Conservation (phyloP, 2,797 vertebrate genomes). For the Gadopsis bispinosus region DNA sequence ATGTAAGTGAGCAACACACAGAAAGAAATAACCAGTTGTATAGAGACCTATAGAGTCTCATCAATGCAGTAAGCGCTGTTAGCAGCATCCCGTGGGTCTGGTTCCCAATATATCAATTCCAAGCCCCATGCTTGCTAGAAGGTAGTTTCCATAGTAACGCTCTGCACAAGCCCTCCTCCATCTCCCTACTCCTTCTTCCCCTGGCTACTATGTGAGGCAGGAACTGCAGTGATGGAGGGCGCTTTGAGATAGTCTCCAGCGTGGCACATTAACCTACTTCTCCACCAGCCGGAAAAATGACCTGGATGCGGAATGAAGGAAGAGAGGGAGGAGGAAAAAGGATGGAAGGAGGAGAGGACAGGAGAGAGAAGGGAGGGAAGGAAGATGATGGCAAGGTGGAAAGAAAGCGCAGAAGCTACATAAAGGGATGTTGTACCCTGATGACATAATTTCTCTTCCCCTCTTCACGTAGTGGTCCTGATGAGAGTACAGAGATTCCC, state of each 20-base stretch:
- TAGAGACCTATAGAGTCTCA: slow-evolving; percentile 10
- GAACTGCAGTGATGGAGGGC: slow-evolving; percentile 66
- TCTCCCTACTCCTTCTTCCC: slow-evolving; percentile 32
- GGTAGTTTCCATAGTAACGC: slow-evolving; percentile 82
- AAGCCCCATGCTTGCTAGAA: slow-evolving; percentile 36
- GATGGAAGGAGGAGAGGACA: not conserved
- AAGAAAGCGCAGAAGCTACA: not conserved
- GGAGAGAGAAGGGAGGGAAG: not conserved
- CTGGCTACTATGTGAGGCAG: slow-evolving; percentile 50
- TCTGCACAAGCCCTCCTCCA: slow-evolving; percentile 38
- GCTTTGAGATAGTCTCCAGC: slow-evolving; percentile 65
- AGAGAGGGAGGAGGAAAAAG: slow-evolving; percentile 1
- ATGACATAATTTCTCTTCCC: slow-evolving; percentile 1
- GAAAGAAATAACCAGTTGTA: not conserved
- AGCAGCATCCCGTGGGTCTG: not conserved
- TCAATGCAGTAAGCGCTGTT: slow-evolving; percentile 14
- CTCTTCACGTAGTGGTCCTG: slow-evolving; percentile 48
- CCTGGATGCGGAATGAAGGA: slow-evolving; percentile 51
- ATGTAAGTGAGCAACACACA: not conserved
- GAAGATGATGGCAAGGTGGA: not conserved
- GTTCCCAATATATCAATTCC: slow-evolving; percentile 68
- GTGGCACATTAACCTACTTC: slow-evolving; percentile 87
- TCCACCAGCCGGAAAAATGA: slow-evolving; percentile 42
- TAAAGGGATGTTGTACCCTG: not conserved
- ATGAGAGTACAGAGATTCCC: slow-evolving; percentile 55